These are phyloP conservation scores for Coptodon rendalli DNA, from an alignment of 2,113 vertebrate species.

Conservation along the genomic window DNA sequence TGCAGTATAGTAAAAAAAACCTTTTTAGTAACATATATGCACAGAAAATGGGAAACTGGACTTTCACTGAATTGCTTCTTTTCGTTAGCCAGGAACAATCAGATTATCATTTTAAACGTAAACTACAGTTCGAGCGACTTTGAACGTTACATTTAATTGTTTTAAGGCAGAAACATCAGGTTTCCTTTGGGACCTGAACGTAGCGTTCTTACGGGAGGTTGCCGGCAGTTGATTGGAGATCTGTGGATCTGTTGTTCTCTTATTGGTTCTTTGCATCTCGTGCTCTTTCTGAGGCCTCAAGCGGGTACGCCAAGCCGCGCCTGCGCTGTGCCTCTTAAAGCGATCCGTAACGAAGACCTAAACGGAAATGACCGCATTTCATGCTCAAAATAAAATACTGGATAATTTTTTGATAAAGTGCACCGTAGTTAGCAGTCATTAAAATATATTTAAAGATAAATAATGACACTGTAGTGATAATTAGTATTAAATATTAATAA, in stretches of 20 bases:
- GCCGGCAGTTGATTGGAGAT: conserved; percentile 25
- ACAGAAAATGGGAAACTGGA: rapidly evolving
- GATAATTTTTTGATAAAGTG: neutral
- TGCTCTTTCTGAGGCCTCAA: conserved; percentile 35
- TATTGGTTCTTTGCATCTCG: conserved; percentile 58
- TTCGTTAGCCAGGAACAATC: neutral
- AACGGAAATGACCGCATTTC: neutral
- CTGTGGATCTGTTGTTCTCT: conserved; percentile 4
- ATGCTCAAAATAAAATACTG: conserved; percentile 16
- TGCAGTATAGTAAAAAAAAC: rapidly evolving
- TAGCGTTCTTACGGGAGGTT: conserved; percentile 8
- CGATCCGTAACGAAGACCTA: neutral
- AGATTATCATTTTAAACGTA: neutral
- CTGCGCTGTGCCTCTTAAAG: conserved; percentile 66
- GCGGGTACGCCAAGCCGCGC: conserved; percentile 67
- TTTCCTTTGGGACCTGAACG: neutral
- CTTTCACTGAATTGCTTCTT: rapidly evolving
- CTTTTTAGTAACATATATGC: neutral
- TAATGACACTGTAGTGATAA: neutral
- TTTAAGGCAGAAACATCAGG: neutral
- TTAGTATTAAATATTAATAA: neutral
- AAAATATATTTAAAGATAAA: neutral
- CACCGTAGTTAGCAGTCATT: neutral
- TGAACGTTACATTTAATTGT: neutral
- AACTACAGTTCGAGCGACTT: rapidly evolving